Evolutionary conservation across 2,113 vertebrate species (phyloP), one percentile per base, ranked within the genome.

Genomic region (Rhodinocichla rosea): DNA sequence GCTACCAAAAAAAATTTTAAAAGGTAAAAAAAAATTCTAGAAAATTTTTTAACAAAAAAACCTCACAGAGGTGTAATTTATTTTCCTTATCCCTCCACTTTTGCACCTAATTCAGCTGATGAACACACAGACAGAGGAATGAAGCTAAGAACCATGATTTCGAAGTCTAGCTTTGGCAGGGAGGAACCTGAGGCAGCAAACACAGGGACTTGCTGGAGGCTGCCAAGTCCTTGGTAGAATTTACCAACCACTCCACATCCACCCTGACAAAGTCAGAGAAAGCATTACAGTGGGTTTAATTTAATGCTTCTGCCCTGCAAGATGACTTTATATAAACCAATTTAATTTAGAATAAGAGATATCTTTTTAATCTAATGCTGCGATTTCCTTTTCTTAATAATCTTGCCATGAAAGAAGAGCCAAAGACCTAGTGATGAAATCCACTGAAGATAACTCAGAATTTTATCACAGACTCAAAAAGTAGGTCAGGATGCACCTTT

Each of bases 1-100:
- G 96, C 99, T 99, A 96, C 11, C 56, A 98, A 96, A 98, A 68
- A 75, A 60, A 83, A 11, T 37, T 11, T 55, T 7, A 94, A 92
- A 55, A 20, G 1, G 10, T 7, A 23, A 33, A 6, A 11, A 16
- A 23, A 18, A 89, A 11, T 75, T 59, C 7, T 75, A 74, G 12
- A 39, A 5, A 0, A 3, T 11, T 49, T 75, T 77, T 49, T 5
- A 20, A 75, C 23, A 19, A 59, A 15, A 86, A 83, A 55, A 63
- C 3, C 11, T 76, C 30, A 50, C 2, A 32, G 27, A 62, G 69
- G 2, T 23, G 0, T 44, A 49, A 84, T 49, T 68, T n/a, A 26
- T 75, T 80, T 56, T 76, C 28, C 8, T 71, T 40, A 15, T 68
- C 37, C 57, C 17, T 79, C 47, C 30, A 33, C 14, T 83, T 77